Base-by-base conservation (phyloP, 2,113 vertebrate genomes). In the Gobio gobio region DNA sequence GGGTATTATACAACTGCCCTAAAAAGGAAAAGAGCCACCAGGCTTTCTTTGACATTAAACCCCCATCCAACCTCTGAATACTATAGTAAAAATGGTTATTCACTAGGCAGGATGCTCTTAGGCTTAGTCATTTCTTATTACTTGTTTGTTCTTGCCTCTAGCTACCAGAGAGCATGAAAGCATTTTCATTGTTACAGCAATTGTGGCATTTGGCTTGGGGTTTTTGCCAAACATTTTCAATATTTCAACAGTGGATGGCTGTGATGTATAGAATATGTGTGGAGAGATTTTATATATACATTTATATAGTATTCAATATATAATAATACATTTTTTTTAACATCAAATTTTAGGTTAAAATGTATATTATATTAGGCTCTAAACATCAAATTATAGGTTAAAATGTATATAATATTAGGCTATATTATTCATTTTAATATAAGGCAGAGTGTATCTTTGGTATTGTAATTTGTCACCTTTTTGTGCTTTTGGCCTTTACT, bases 81-180 rank as follows among this genome's bases (percentile, higher is more conserved):
- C 14, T 47, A 59, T 40, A 54, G 47, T 24, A 14, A 72, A 24
- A 51, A 82, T 56, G 80, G 80, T 72, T 72, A 73, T 83, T 83
- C 66, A 40, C 81, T 24, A 9, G 33, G 22, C 81, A 72, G 81
- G 49, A 72, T 83, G 81, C 49, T 83, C 29, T 83, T 43, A 83
- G 66, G 80, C 33, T 24, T 43, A 73, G 66, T 72, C 49, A 83
- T 73, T 66, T 73, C 81, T 82, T 40, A 58, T 83, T 83, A 56
- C 81, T 83, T 72, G 64, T 56, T 82, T 81, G 79, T 72, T 70
- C 49, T 72, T 58, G 66, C 81, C 81, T 72, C 29, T 43, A 58
- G 81, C 81, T 36, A 82, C 12, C 29, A 56, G 5, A 40, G 7
- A 72, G 64, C 29, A 58, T 24, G 4, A 45, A 82, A 18, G 64